Percentiles rank a stretch among this genome's conserved stretches.
Conservation (phyloP, 2,888 invertebrate species). For the Cheilosia pagana region DNA sequence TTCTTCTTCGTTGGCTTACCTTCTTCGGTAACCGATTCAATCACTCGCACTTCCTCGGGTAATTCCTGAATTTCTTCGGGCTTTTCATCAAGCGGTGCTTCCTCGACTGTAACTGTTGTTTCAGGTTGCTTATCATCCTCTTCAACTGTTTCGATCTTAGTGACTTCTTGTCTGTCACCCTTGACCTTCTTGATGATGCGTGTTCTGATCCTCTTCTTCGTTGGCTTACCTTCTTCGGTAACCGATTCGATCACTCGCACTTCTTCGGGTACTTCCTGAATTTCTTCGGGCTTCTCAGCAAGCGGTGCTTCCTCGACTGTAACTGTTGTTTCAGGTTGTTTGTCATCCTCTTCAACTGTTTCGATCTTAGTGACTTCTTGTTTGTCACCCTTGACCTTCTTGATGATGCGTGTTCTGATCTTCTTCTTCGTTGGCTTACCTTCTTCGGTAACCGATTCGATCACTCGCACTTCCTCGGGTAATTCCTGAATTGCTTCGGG, state of each 20-base stretch:
- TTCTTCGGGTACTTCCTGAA: slow-evolving; percentile 77
- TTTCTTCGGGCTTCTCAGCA: slow-evolving; percentile 52
- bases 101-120: slow-evolving; percentile 79
- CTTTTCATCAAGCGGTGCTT: slow-evolving; percentile 65
- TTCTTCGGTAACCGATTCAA: slow-evolving; percentile 77
- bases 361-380: slow-evolving; percentile 81
- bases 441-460: slow-evolving; percentile 76
- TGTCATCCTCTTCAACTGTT: slow-evolving; percentile 82
- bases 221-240: slow-evolving; percentile 77
- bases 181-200: slow-evolving; percentile 80
- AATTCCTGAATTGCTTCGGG: slow-evolving; percentile 78
- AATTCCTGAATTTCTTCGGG: slow-evolving; percentile 72
- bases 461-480: slow-evolving; percentile 79
- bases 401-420: slow-evolving; percentile 77
- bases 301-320: slow-evolving; percentile 61
- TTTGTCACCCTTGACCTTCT: slow-evolving; percentile 81
- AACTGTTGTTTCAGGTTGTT: slow-evolving; percentile 78
- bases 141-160: slow-evolving; percentile 81
- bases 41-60: slow-evolving; percentile 76
- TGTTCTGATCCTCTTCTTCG: slow-evolving; percentile 78
- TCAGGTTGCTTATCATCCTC: slow-evolving; percentile 82
- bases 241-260: slow-evolving; percentile 55
- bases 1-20: slow-evolving; percentile 79
- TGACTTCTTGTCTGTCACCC: slow-evolving; percentile 81
- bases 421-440: slow-evolving; percentile 80